These are phyloP conservation scores for Ispidina lecontei DNA, from an alignment of 2,797 vertebrate genomes.

Conservation along the genomic window DNA sequence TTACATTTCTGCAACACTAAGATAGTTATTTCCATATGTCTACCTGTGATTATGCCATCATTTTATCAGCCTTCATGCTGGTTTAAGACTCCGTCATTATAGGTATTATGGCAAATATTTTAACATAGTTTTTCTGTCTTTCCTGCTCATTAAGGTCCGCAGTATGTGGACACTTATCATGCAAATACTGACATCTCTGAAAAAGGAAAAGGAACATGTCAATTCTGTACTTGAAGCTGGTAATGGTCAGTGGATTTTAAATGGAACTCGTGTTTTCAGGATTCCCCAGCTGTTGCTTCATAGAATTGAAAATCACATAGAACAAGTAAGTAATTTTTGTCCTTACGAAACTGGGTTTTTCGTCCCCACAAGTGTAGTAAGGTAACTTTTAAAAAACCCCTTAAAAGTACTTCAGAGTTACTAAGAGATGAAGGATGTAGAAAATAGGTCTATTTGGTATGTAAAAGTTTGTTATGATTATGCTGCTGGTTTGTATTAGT, in stretches of 20 bases:
- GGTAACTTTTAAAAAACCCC: neutral
- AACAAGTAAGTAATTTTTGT: slow-evolving; percentile 77
- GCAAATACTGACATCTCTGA: slow-evolving; percentile 72
- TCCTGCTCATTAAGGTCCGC: slow-evolving; percentile 80
- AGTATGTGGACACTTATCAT: slow-evolving; percentile 82
- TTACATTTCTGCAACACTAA: neutral
- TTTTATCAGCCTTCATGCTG: neutral
- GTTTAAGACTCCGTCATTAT: neutral
- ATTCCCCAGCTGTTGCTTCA: slow-evolving; percentile 80
- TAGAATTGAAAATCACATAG: slow-evolving; percentile 78
- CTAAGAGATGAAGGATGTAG: neutral
- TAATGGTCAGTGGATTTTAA: slow-evolving; percentile 77
- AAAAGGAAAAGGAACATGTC: slow-evolving; percentile 81
- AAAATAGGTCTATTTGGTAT: neutral
- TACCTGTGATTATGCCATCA: neutral
- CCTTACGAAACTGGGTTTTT: neutral
- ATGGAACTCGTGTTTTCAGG: slow-evolving; percentile 79
- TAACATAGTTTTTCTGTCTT: neutral
- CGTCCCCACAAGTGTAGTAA: neutral
- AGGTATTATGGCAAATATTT: neutral
- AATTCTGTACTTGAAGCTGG: slow-evolving; percentile 80
- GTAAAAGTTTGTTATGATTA: neutral
- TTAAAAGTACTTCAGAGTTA: neutral
- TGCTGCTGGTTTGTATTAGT: neutral
- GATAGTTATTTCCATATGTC: neutral